Evolutionary conservation across 2,113 vertebrate species (phyloP), one percentile per base, ranked within the genome.

Genomic region (Neolamprologus cancellatus): DNA sequence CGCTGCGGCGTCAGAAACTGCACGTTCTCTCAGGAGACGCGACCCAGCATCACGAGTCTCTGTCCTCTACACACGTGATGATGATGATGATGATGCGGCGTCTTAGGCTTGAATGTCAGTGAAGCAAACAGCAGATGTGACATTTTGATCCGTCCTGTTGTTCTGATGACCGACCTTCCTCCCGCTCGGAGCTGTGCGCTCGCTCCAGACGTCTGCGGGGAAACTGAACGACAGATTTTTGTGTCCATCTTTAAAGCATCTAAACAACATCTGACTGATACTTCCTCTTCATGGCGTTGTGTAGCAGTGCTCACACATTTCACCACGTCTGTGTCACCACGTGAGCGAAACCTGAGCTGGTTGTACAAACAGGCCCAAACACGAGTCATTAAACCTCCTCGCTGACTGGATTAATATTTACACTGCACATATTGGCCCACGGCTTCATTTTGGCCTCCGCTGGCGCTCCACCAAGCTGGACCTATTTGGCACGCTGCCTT

Each of bases 341-440:
- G 30, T 18, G 71, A 32, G 48, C 2, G 64, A 85, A 57, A 54
- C 71, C 81, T 69, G 81, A 52, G 23, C 59, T 9, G 80, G 18
- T 8, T 71, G 80, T 74, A 79, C 4, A 39, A 85, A 87, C 89
- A 76, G 84, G 53, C 79, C 71, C 39, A 55, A 85, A 53, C 84
- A 71, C 14, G 79, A 80, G 78, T 92, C 91, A 89, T 89, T 91
- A 89, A 88, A 69, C 41, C 71, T 69, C 41, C 15, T 2, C 52
- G 64, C 82, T 89, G 86, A 64, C 86, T 87, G 64, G 64, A 78
- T 88, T 89, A 84, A 89, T 93, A 91, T 93, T 91, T 93, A 74
- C 85, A 86, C 71, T 55, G 85, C 76, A 79, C 82, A 53, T 46
- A 71, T 83, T 81, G 86, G 84, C 81, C 55, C 52, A 1, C 71